These are phyloP conservation scores for Holocentrus rufus DNA, from an alignment of 2,797 vertebrate species.

Conservation along the genomic window DNA sequence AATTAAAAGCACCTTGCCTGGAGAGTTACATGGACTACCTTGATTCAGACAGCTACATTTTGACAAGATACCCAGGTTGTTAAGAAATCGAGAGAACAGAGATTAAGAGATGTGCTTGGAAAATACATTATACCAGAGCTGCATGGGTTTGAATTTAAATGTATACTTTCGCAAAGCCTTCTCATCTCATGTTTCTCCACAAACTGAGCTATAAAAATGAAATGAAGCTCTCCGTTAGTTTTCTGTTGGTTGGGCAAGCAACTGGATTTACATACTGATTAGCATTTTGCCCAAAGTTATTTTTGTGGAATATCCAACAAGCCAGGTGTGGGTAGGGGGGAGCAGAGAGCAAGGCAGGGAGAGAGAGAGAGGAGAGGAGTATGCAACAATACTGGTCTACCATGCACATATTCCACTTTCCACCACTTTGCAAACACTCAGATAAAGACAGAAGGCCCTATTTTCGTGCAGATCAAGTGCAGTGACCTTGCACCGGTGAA, in stretches of 20 bases:
- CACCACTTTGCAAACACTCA: conserved; percentile 22
- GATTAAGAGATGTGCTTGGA: conserved; percentile 24
- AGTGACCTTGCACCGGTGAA: background rate
- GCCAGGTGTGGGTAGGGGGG: too few species aligned
- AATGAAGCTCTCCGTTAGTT: conserved; percentile 24
- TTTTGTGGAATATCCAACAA: background rate
- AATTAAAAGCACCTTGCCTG: conserved; percentile 10
- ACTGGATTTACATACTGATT: conserved; percentile 47
- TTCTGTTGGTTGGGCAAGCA: conserved; percentile 25
- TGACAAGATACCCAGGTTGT: conserved; percentile 6
- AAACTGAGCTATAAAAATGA: conserved; percentile 24
- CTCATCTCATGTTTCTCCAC: conserved; percentile 25
- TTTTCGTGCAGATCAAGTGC: background rate
- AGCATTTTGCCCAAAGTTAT: conserved; percentile 17
- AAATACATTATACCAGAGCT: conserved; percentile 23
- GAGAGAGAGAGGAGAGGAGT: background rate
- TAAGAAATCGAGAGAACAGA: conserved; percentile 44
- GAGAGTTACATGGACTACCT: background rate
- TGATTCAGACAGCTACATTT: conserved; percentile 19
- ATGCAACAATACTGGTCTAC: background rate
- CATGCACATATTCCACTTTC: conserved; percentile 21
- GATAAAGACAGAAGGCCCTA: conserved; percentile 21
- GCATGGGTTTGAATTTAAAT: conserved; percentile 30
- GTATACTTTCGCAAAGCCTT: conserved; percentile 18
- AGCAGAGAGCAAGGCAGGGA: background rate